Evolutionary conservation across 2,888 invertebrate species (phyloP), one percentile per base, ranked within the genome.

Genomic region (Rhingia campestris): DNA sequence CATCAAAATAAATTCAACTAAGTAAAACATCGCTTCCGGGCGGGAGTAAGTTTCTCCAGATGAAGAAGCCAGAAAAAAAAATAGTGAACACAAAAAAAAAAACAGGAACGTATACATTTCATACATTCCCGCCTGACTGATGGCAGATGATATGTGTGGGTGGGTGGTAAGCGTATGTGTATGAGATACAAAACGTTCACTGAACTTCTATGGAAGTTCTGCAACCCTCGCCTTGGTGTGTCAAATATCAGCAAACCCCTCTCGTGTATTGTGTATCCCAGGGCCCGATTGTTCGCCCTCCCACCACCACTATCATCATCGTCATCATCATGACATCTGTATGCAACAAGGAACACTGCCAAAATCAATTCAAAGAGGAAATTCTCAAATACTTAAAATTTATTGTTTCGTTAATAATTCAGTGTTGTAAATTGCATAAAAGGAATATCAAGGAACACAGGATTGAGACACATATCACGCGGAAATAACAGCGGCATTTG

Each of bases 21-120:
- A 82, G 82, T 82, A 77, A 82, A 82, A 73, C 73, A 77, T 41
- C 45, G 82, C 82, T 82, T 82, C 82, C 82, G 82, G 82, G 72
- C 45, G 35, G 56, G 54, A 63, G 49, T 67, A 82, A 79, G 77
- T 82, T 82, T 77, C 77, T 77, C 53, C 67, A 72, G 59, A 81
- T 76, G 81, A 30, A 66, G 41, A 72, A 53, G 61, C 43, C 53
- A 7, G n/a, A 56, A 67, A 37, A 56, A 69, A 53, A 43, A 61
- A 61, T n/a, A 70, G 30, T 54, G 37, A 33, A 33, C 12, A 22
- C 22, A 22, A 22, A 14, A 49, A 64, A 64, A 6, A 45, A 59
- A 30, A 59, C 45, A 45, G 51, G 43, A 59, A 33, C 64, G 10
- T 70, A 54, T 58, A 61, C 67, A 54, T 35, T 76, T 61, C 76